These are phyloP conservation scores for Patella pellucida DNA, from an alignment of 2,888 invertebrate species.

Conservation along the genomic window DNA sequence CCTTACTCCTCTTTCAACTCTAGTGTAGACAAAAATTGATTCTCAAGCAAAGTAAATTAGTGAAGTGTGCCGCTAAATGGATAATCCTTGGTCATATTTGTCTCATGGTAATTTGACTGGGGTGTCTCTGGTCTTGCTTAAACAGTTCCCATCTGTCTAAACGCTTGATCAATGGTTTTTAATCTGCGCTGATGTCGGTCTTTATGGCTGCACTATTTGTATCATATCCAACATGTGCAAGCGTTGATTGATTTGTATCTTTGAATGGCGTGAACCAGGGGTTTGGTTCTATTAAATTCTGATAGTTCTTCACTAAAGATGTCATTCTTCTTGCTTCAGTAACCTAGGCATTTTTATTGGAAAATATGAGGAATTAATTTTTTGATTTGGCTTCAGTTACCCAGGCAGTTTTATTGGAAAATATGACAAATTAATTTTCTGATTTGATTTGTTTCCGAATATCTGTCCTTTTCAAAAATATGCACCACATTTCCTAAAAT, in stretches of 20 bases:
- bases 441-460: no score
- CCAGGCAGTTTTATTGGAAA: no score
- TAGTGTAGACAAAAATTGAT: not conserved
- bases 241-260: conserved; percentile 1
- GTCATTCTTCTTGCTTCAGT: no score
- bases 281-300: no score
- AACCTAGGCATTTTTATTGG: no score
- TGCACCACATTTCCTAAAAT: no score
- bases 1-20: not conserved
- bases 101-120: not conserved
- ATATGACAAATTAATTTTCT: no score
- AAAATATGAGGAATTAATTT: no score
- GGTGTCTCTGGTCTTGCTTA: not conserved
- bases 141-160: not conserved
- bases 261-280: no score
- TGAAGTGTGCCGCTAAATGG: conserved; percentile 11
- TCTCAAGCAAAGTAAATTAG: not conserved
- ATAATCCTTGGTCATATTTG: conserved; percentile 7
- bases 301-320: no score
- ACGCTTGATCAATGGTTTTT: conserved; percentile 5
- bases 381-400: no score
- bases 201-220: not conserved
- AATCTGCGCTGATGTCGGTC: not conserved
- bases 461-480: no score
- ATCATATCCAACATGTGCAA: not conserved